A percentile compares a stretch with the other conserved stretches of the same genome.
Conservation (phyloP, 2,797 vertebrate species). For the Apodemus agrarius region DNA sequence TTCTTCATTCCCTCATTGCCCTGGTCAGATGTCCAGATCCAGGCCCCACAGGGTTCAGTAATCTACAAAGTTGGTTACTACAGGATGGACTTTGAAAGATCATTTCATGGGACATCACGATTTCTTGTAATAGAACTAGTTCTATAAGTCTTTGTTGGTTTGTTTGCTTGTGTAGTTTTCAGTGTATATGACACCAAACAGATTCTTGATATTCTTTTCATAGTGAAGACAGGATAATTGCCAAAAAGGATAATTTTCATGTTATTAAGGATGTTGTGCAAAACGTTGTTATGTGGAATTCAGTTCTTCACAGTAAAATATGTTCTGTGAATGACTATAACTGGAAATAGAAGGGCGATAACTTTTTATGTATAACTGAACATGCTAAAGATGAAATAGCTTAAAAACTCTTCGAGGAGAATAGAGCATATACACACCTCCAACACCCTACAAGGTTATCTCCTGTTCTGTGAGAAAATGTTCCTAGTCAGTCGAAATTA, state of each 20-base stretch:
- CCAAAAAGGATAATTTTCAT: neutral
- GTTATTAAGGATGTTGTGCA: slow-evolving; percentile 25
- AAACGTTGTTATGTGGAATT: neutral
- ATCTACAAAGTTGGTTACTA: neutral
- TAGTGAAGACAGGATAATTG: neutral
- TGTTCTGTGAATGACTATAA: neutral
- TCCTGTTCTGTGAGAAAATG: neutral
- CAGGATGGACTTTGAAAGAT: neutral
- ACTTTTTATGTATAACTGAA: neutral
- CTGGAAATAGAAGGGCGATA: neutral
- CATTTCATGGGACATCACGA: neutral
- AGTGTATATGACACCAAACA: neutral
- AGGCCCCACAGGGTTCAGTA: neutral
- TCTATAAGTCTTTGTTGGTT: neutral
- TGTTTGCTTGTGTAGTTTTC: neutral
- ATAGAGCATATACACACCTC: neutral
- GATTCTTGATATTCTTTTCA: neutral
- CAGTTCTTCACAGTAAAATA: neutral
- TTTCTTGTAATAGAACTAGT: neutral
- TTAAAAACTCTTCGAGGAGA: neutral
- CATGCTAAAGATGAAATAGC: neutral
- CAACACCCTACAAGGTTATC: neutral
- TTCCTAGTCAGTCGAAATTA: slow-evolving; percentile 36
- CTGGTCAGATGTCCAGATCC: neutral
- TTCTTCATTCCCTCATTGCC: neutral